Percentiles rank a stretch among this genome's conserved stretches.
Evolutionary conservation across 2,113 vertebrate species (phyloP).

Genomic region (Diadophis punctatus): DNA sequence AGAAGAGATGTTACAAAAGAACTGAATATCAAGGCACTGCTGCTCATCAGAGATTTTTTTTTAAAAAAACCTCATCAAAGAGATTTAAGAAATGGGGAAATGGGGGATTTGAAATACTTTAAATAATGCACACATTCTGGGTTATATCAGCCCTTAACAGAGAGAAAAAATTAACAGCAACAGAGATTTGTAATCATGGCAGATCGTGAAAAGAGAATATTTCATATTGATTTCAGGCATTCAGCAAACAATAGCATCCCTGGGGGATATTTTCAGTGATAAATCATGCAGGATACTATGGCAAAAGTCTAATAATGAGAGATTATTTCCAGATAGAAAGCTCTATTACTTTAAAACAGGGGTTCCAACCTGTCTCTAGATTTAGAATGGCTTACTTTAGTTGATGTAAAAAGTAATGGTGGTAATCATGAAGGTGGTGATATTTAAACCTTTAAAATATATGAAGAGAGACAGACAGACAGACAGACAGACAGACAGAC

Average conservation of each 20-base stretch:
- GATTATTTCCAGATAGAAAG: conserved; percentile 31
- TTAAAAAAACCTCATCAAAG: neutral
- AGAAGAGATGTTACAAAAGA: neutral
- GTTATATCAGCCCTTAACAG: neutral
- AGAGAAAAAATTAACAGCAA: neutral
- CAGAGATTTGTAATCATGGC: neutral
- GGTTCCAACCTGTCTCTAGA: conserved; percentile 7
- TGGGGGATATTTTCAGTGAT: conserved; percentile 19
- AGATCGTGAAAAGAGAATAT: conserved; percentile 11
- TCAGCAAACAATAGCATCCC: conserved; percentile 18
- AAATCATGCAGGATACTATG: neutral
- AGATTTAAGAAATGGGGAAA: neutral
- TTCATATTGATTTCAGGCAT: neutral
- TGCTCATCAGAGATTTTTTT: neutral
- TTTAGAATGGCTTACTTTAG: neutral
- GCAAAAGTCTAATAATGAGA: conserved; percentile 2
- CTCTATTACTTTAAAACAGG: conserved; percentile 4
- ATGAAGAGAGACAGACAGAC: neutral
- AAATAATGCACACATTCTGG: neutral
- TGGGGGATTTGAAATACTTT: neutral
- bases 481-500: neutral
- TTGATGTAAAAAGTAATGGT: conserved; percentile 9
- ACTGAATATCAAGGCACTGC: neutral
- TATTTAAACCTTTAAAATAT: neutral
- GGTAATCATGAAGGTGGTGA: neutral